A percentile compares a stretch with the other conserved stretches of the same genome.
These are phyloP conservation scores for Danio albolineatus DNA, from an alignment of 2,797 vertebrate species.

Conservation along the genomic window DNA sequence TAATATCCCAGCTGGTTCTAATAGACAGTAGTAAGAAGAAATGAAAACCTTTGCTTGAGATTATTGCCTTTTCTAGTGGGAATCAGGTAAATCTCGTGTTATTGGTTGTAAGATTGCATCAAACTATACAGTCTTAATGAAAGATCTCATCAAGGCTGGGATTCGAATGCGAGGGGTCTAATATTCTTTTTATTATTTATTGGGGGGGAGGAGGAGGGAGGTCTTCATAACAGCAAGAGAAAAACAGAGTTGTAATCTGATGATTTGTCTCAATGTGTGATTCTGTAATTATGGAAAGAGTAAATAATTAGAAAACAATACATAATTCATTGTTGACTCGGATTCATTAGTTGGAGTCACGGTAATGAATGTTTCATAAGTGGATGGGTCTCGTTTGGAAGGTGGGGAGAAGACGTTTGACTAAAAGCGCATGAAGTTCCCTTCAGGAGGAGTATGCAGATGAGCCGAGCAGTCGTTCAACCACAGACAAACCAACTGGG, in stretches of 20 bases:
- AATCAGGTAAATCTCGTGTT: neutral
- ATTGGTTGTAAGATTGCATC: neutral
- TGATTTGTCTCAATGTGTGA: constrained; percentile 76
- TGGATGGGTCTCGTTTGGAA: constrained; percentile 52
- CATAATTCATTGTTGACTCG: constrained; percentile 84
- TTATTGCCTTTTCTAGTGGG: neutral
- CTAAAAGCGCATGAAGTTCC: constrained; percentile 17
- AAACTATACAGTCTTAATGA: constrained; percentile 6
- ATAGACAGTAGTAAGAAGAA: neutral
- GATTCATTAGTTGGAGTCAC: constrained; percentile 76
- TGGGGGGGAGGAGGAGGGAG: neutral
- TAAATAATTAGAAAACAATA: constrained; percentile 81
- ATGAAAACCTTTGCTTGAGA: neutral
- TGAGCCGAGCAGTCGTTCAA: constrained; percentile 35
- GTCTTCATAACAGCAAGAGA: constrained; percentile 9
- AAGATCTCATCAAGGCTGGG: neutral
- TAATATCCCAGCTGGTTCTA: neutral
- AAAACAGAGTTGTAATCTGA: constrained; percentile 72
- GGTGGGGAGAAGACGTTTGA: constrained; percentile 31
- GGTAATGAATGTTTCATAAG: constrained; percentile 76
- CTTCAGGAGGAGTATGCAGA: constrained; percentile 27
- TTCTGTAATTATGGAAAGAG: constrained; percentile 79
- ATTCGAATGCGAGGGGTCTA: neutral
- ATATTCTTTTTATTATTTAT: constrained; percentile 13
- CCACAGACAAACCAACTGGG: constrained; percentile 41